Conservation (phyloP, 2,888 invertebrate species). For the Phyllotreta cruciferae region DNA sequence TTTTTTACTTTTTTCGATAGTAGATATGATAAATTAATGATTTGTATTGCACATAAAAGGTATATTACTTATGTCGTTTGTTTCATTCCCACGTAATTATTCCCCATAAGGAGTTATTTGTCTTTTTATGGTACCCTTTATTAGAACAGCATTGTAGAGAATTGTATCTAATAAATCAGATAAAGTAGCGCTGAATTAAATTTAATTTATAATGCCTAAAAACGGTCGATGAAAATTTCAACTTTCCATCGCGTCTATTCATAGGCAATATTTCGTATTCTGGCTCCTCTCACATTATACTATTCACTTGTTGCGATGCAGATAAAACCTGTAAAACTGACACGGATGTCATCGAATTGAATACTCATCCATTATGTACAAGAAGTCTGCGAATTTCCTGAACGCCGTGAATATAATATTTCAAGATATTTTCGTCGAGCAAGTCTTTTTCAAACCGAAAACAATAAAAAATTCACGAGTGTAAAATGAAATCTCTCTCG, state of each 20-base stretch:
- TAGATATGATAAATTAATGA: background rate
- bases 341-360: conserved; percentile 3
- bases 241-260: no score
- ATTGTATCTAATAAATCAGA: no score
- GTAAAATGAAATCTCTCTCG: conserved; percentile 20
- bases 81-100: no score
- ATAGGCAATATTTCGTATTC: no score
- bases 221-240: no score
- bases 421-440: conserved; percentile 17
- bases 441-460: conserved; percentile 18
- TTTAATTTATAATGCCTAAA: no score
- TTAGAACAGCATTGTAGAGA: no score
- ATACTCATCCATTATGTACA: conserved; percentile 18
- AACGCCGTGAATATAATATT: conserved; percentile 25
- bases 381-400: conserved; percentile 14
- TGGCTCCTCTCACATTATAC: background rate
- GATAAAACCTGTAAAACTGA: background rate
- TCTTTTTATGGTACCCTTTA: no score
- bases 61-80: no score
- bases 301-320: background rate
- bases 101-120: no score
- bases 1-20: no score
- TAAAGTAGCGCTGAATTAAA: no score
- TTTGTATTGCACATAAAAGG: background rate
- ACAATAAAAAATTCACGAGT: conserved; percentile 24